These are phyloP conservation scores for Biston stratarius DNA, from an alignment of 2,888 invertebrate species.

Conservation along the genomic window DNA sequence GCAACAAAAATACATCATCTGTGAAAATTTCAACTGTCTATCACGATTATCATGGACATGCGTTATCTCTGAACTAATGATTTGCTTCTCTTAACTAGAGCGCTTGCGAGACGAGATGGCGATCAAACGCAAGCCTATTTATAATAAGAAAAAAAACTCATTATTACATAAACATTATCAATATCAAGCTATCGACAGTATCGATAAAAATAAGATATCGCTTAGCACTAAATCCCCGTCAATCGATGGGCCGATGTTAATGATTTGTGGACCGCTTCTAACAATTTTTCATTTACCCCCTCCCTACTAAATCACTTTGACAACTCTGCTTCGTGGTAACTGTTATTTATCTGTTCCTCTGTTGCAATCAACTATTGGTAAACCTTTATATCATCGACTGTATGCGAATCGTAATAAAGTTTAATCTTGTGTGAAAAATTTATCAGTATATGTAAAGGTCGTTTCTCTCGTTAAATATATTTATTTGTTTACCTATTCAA, in stretches of 20 bases:
- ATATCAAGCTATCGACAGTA: conserved; percentile 46
- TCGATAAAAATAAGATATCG: conserved; percentile 52
- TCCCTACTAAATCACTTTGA: conserved; percentile 63
- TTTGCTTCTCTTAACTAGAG: too few species aligned
- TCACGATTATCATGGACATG: too few species aligned
- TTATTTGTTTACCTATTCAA: conserved; percentile 33
- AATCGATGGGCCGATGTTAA: conserved; percentile 53
- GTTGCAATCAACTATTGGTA: conserved; percentile 35
- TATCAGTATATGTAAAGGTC: conserved; percentile 18
- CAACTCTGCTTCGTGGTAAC: conserved; percentile 45
- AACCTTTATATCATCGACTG: conserved; percentile 22
- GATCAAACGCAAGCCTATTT: too few species aligned
- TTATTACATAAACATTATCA: too few species aligned
- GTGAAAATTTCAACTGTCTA: too few species aligned
- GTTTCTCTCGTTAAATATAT: conserved; percentile 26
- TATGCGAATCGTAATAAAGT: conserved; percentile 8
- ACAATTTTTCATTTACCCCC: conserved; percentile 65
- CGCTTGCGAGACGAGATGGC: too few species aligned
- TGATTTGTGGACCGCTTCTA: conserved; percentile 62
- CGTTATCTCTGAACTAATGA: too few species aligned
- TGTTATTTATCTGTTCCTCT: conserved; percentile 5
- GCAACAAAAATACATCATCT: too few species aligned
- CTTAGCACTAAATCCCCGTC: conserved; percentile 57
- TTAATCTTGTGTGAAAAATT: conserved; percentile 15
- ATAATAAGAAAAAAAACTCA: too few species aligned